Evolutionary conservation across 1,140 invertebrate species (phyloP).

Genomic region (Anthonomus grandis): DNA sequence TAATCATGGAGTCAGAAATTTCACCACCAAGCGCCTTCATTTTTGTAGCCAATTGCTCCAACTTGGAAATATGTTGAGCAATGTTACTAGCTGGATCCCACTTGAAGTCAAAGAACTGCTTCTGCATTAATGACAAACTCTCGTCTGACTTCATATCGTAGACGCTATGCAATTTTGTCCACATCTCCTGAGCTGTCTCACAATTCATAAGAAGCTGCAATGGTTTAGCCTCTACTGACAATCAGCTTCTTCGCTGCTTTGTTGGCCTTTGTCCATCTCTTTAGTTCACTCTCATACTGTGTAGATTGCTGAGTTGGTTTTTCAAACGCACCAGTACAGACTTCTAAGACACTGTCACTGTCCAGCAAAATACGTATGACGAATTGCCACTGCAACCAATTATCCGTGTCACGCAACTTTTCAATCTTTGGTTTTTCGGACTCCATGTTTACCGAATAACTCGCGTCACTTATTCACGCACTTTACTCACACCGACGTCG

Average conservation of each 20-base stretch:
- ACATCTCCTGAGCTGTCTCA: slow-evolving; percentile 26
- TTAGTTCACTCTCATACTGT: no score
- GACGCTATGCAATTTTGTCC: slow-evolving; percentile 42
- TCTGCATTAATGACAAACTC: no score
- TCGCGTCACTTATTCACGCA: not conserved
- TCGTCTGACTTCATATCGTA: slow-evolving; percentile 37
- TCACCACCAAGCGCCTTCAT: slow-evolving; percentile 19
- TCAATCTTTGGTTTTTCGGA: slow-evolving; percentile 2
- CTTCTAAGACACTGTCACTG: slow-evolving; percentile 6
- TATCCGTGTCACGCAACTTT: slow-evolving; percentile 6
- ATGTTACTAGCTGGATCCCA: slow-evolving; percentile 30
- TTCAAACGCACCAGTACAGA: slow-evolving; percentile 1
- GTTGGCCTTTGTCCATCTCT: slow-evolving; percentile 24
- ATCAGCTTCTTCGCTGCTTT: slow-evolving; percentile 16
- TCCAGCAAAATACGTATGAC: slow-evolving; percentile 4
- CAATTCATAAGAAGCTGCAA: slow-evolving; percentile 27
- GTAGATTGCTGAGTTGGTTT: not conserved
- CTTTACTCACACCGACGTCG: slow-evolving; percentile 7
- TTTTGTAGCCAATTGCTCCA: slow-evolving; percentile 10
- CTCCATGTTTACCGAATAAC: not conserved
- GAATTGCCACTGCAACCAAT: slow-evolving; percentile 12
- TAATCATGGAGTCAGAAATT: slow-evolving; percentile 34
- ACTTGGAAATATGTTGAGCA: slow-evolving; percentile 30
- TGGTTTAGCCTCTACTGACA: not conserved
- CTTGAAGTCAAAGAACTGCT: no score